These are phyloP conservation scores for Drosophila micromelanica DNA, from an alignment of 1,140 invertebrate species.

Conservation along the genomic window DNA sequence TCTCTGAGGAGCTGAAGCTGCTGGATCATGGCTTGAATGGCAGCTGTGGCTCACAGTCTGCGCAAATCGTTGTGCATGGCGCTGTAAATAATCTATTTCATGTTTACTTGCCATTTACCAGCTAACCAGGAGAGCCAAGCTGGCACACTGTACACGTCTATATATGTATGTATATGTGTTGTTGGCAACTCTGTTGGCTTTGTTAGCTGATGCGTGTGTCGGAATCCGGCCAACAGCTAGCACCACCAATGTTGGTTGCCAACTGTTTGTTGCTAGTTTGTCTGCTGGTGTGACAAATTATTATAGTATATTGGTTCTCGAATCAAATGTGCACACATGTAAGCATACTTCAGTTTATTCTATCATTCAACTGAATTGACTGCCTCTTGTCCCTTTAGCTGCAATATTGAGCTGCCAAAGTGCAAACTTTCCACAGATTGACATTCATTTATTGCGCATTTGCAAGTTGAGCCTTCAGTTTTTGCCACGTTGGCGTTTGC, in stretches of 20 bases:
- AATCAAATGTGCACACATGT: conserved; percentile 50
- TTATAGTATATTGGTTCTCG: conserved; percentile 54
- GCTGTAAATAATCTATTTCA: conserved; percentile 77
- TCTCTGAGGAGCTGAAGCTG: neutral
- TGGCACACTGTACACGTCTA: neutral
- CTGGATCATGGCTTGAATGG: conserved; percentile 19
- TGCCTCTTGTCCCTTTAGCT: neutral
- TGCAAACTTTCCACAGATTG: neutral
- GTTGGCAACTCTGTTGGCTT: conserved; percentile 28
- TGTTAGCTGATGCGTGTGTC: conserved; percentile 25
- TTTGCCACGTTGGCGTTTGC: neutral
- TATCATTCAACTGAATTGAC: conserved; percentile 7
- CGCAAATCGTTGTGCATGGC: conserved; percentile 70
- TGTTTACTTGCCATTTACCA: conserved; percentile 69
- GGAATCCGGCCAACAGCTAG: conserved; percentile 31
- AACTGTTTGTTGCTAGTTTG: conserved; percentile 30
- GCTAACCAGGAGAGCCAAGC: conserved; percentile 25
- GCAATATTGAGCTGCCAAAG: conserved; percentile 5
- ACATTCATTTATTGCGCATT: conserved; percentile 8
- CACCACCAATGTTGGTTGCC: conserved; percentile 3
- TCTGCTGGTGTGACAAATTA: conserved; percentile 53
- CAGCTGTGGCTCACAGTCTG: conserved; percentile 46
- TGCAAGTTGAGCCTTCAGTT: neutral
- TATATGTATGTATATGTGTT: conserved; percentile 6
- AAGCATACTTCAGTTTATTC: conserved; percentile 11